Conservation (phyloP, 92 coral and sea anemone genomes). For the Actinernus sp. region DNA sequence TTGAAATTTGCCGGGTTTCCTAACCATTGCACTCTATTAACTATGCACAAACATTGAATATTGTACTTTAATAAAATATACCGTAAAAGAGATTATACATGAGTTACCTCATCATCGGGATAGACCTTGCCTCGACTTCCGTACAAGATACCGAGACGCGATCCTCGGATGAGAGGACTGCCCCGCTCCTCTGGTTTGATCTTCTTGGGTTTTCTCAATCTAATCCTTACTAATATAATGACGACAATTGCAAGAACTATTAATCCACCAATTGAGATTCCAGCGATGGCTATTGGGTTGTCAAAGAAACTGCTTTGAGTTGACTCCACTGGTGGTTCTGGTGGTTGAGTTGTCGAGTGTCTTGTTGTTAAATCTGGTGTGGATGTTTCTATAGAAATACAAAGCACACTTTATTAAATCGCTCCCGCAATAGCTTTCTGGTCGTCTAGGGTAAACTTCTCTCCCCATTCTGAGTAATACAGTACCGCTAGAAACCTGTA, state of each 20-base stretch:
- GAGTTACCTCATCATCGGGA: not conserved
- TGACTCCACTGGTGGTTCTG: constrained; percentile 3
- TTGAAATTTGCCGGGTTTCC: too few relatives aligned
- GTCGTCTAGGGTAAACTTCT: too few relatives aligned
- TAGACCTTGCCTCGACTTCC: constrained; percentile 2
- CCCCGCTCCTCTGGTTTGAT: not conserved
- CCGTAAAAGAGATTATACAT: not conserved
- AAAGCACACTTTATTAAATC: too few relatives aligned
- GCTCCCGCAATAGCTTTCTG: too few relatives aligned
- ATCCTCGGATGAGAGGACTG: constrained; percentile 19
- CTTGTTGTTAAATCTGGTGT: not conserved
- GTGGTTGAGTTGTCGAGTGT: not conserved
- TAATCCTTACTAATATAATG: constrained; percentile 6
- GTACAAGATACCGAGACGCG: constrained; percentile 8
- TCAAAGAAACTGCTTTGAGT: constrained; percentile 17
- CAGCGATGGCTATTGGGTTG: constrained; percentile 7
- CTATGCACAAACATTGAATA: too few relatives aligned
- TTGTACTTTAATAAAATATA: too few relatives aligned
- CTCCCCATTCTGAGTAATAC: too few relatives aligned
- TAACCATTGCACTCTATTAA: too few relatives aligned
- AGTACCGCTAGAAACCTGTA: too few relatives aligned
- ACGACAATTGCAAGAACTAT: not conserved
- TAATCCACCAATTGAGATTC: constrained; percentile 6
- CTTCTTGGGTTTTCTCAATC: not conserved
- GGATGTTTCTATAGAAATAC: not conserved